These are phyloP conservation scores for Nebria salina DNA, from an alignment of 2,888 invertebrate genomes.

Conservation along the genomic window DNA sequence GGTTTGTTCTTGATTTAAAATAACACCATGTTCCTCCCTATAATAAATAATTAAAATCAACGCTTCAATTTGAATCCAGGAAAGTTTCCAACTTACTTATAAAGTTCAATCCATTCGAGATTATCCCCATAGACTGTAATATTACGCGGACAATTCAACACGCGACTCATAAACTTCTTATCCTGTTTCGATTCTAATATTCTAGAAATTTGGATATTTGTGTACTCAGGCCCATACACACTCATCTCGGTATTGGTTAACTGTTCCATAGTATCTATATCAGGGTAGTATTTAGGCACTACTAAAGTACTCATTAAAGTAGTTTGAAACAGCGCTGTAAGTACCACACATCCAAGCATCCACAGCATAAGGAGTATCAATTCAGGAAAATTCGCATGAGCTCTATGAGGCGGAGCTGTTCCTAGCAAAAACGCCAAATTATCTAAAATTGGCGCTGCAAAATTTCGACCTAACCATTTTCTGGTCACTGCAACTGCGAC, in stretches of 20 bases:
- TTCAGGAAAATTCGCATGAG: slow-evolving; percentile 10
- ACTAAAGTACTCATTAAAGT: slow-evolving; percentile 36
- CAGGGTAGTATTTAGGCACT: slow-evolving; percentile 27
- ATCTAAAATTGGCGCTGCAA: slow-evolving; percentile 28
- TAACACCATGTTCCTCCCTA: slow-evolving; percentile 18
- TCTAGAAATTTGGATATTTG: slow-evolving; percentile 23
- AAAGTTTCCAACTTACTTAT: slow-evolving; percentile 21
- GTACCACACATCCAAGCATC: slow-evolving; percentile 29
- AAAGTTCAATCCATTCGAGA: slow-evolving; percentile 31
- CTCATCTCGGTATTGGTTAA: slow-evolving; percentile 11
- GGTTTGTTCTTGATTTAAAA: slow-evolving; percentile 24
- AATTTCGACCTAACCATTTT: slow-evolving; percentile 14
- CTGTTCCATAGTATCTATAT: slow-evolving; percentile 32
- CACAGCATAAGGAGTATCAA: slow-evolving; percentile 27
- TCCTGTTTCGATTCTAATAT: slow-evolving; percentile 2
- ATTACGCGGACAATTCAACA: slow-evolving; percentile 17
- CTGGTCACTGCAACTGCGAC: slow-evolving; percentile 6
- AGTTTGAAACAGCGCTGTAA: slow-evolving; percentile 34
- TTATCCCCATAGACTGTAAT: slow-evolving; percentile 32
- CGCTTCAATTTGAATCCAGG: not conserved
- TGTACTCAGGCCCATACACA: slow-evolving; percentile 28
- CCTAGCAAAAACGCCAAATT: slow-evolving; percentile 29
- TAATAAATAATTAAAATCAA: not conserved
- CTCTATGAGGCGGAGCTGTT: slow-evolving; percentile 22
- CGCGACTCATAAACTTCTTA: slow-evolving; percentile 21